Conservation (phyloP, 2,888 invertebrate genomes). For the Spilosoma lubricipeda region DNA sequence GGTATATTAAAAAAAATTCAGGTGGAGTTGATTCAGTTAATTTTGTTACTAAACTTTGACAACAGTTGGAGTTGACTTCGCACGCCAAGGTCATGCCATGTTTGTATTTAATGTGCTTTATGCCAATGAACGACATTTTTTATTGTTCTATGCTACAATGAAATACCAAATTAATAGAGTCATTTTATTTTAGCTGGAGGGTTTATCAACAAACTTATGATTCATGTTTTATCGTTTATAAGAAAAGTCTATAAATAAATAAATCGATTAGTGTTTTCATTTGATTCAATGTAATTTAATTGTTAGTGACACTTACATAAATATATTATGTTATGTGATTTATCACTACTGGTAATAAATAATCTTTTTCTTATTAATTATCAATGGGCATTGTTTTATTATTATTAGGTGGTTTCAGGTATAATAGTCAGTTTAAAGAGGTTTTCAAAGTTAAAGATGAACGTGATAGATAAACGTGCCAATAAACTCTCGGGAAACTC, state of each 20-base stretch:
- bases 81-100: conserved; percentile 5
- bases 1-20: too few relatives aligned
- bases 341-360: background rate
- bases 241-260: background rate
- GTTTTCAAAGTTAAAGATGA: too few relatives aligned
- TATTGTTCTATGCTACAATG: background rate
- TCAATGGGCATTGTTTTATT: too few relatives aligned
- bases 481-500: too few relatives aligned
- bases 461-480: background rate
- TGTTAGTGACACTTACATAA: background rate
- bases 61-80: background rate
- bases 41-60: conserved; percentile 5
- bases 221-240: background rate
- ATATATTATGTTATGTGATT: background rate
- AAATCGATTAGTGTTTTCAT: background rate
- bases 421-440: background rate
- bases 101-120: conserved; percentile 6
- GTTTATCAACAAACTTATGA: background rate
- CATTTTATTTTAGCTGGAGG: background rate
- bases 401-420: background rate
- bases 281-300: background rate
- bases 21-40: background rate
- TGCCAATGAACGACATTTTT: background rate
- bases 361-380: background rate
- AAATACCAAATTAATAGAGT: background rate